Evolutionary conservation across 2,888 invertebrate species (phyloP).

Genomic region (Drosophila mulleri): DNA sequence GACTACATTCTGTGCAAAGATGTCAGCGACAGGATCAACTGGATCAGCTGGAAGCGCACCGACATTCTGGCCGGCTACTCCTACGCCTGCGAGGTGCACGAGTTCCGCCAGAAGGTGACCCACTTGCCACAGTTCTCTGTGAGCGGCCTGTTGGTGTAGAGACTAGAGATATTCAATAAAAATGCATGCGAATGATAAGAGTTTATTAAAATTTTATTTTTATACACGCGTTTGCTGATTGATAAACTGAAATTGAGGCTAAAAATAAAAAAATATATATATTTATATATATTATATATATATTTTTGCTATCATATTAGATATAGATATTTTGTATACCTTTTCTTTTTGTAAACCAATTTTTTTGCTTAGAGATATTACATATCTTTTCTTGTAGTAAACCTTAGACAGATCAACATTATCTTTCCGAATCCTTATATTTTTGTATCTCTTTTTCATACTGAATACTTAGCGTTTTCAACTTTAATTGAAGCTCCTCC

Average conservation of each 20-base stretch:
- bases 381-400: no score
- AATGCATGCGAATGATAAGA: neutral
- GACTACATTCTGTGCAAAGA: slow-evolving; percentile 82
- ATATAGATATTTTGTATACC: no score
- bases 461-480: no score
- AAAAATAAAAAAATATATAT: no score
- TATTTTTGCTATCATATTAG: no score
- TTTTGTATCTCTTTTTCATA: no score
- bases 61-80: slow-evolving; percentile 80
- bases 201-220: neutral
- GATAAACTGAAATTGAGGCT: neutral
- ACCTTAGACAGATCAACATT: no score
- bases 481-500: no score
- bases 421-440: no score
- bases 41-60: slow-evolving; percentile 84
- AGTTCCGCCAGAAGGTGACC: slow-evolving; percentile 73
- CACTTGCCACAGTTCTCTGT: slow-evolving; percentile 73
- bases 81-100: slow-evolving; percentile 80
- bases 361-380: no score
- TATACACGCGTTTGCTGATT: neutral
- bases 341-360: no score
- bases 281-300: no score
- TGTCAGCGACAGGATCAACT: slow-evolving; percentile 86
- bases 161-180: slow-evolving; percentile 7
- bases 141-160: slow-evolving; percentile 58